A percentile compares a stretch with the other conserved stretches of the same genome.
Evolutionary conservation across 1,140 invertebrate species (phyloP).

Genomic region (Drosophila sproati): DNA sequence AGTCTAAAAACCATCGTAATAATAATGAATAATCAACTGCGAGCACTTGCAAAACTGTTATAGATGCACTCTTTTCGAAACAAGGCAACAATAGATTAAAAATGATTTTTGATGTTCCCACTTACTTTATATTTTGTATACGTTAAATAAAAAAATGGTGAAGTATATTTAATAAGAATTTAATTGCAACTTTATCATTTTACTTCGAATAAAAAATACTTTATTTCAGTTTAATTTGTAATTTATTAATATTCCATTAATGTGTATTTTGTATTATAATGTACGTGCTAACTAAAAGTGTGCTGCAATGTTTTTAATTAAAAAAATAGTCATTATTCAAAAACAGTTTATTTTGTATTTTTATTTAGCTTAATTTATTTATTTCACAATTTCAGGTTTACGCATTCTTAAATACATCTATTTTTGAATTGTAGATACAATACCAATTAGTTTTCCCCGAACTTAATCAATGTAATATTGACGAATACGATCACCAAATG

Average conservation of each 20-base stretch:
- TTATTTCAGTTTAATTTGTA: conserved; percentile 56
- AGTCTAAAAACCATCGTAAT: conserved; percentile 58
- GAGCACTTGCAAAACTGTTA: conserved; percentile 66
- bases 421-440: conserved; percentile 19
- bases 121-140: conserved; percentile 18
- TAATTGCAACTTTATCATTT: conserved; percentile 9
- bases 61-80: conserved; percentile 58
- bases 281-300: conserved; percentile 78
- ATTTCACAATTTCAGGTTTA: conserved; percentile 15
- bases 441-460: conserved; percentile 22
- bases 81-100: conserved; percentile 25
- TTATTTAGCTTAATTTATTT: conserved; percentile 5
- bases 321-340: conserved; percentile 66
- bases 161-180: conserved; percentile 3
- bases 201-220: conserved; percentile 18
- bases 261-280: conserved; percentile 74
- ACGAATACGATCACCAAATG: conserved; percentile 82
- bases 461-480: conserved; percentile 64
- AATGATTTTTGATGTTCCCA: neutral
- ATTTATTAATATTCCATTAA: conserved; percentile 61
- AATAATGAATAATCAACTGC: conserved; percentile 61
- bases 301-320: conserved; percentile 80
- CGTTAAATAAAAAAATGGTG: neutral
- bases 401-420: neutral
- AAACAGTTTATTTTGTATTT: conserved; percentile 9